Base-by-base conservation (phyloP, 2,113 vertebrate species). In the Loxodonta africana region DNA sequence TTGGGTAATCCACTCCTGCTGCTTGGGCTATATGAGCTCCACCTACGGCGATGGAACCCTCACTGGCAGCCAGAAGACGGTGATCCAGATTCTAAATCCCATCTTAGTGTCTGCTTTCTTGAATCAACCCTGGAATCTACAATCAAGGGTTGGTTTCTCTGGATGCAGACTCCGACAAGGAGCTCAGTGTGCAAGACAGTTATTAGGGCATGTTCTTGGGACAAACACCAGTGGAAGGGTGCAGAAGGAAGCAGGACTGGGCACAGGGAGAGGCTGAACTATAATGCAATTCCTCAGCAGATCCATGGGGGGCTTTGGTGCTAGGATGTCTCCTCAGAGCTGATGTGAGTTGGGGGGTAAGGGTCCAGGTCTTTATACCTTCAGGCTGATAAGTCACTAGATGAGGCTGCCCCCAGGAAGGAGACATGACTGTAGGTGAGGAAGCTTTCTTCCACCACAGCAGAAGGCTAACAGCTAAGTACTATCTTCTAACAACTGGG, bases 311-410 rank as follows among this genome's bases (percentile, higher is more conserved):
- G 76, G 5, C 65, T 69, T 7, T 51, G 25, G 30, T 37, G 28
- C 41, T 53, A 12, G 51, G 12, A 53, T 53, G 51, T 7, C 51
- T 53, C 51, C 51, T 53, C 51, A 53, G 51, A 53, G 8, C 11
- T 11, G 6, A 71, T n/a, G 8, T 1, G 1, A n/a, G 23, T 23
- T 8, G 8, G 28, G 51, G 12, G 17, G 4, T n/a, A 63, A 12
- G 30, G 18, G 15, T 8, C 17, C 71, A 60, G 80, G 44, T 30
- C 83, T 91, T 82, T 21, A 74, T n/a, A 80, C 8, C 37, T 8
- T 60, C 44, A n/a, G 10, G 26, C 14, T 51, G 60, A 8, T 53
- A 23, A 65, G 15, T 89, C 25, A 20, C 53, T 74, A 88, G 37
- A 63, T 37, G 53, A 62, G 12, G 3, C 8, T 53, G 20, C n/a